These are phyloP conservation scores for Colinus virginianus DNA, from an alignment of 2,113 vertebrate genomes.

Conservation along the genomic window DNA sequence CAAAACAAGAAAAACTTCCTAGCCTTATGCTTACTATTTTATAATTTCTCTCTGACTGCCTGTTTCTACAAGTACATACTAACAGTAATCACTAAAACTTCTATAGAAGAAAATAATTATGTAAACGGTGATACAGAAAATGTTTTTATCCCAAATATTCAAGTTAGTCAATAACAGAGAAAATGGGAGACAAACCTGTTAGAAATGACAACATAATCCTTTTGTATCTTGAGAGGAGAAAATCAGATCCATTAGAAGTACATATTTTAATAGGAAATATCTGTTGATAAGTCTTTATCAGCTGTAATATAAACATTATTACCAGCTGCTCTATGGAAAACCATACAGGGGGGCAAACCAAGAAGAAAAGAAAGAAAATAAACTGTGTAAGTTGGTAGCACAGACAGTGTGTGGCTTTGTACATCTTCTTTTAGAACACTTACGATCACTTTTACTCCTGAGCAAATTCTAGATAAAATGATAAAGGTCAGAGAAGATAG, in stretches of 20 bases:
- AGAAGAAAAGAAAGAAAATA: constrained; percentile 11
- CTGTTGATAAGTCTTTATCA: background rate
- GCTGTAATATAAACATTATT: constrained; percentile 11
- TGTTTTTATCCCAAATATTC: background rate
- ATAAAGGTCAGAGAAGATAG: background rate
- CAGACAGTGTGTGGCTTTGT: background rate
- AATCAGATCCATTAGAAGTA: background rate
- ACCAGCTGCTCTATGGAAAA: background rate
- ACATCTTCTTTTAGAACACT: background rate
- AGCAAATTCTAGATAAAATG: background rate
- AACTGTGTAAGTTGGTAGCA: background rate
- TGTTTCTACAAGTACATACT: background rate
- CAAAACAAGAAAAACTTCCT: background rate
- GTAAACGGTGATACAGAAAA: background rate
- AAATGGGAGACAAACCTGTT: background rate
- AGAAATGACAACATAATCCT: constrained; percentile 4
- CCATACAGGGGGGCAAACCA: background rate
- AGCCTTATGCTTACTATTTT: background rate
- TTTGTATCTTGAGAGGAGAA: background rate
- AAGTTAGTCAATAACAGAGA: background rate
- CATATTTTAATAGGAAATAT: background rate
- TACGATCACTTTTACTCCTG: background rate
- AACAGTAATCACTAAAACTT: background rate
- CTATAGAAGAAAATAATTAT: background rate
- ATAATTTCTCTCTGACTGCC: background rate